Evolutionary conservation across 2,797 vertebrate species (phyloP), one percentile per base, ranked within the genome.

Genomic region (Cossypha heuglini): DNA sequence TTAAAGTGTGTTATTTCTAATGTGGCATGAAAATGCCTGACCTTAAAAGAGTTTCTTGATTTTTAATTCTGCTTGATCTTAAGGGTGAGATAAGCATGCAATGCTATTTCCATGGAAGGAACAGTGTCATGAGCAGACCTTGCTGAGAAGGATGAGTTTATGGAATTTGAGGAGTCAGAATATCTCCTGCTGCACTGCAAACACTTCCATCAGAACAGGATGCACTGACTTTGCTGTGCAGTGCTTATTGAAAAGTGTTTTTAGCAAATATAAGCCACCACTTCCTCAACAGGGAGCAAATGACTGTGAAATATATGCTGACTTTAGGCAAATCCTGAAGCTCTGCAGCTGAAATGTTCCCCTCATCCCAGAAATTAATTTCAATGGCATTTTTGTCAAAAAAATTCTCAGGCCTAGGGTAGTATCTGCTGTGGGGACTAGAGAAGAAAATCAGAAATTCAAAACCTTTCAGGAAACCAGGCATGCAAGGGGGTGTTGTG

Each of bases 401-500:
- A 73, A 66, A 1, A 79, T 94, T 91, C 37, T 79, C 22, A 40
- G 19, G 7, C 9, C 19, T 68, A 22, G 11, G 8, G 16, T 21
- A 20, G 4, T 64, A 28, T 64, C 42, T 82, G 13, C 28, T 72
- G 18, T 42, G 20, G 14, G 22, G 18, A 52, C 9, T 21, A 45
- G 89, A 72, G 16, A 7, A 61, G 33, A 52, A 72, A 72, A 78
- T 0, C 7, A 76, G 20, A 88, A 92, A 63, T 74, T 58, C 62
- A 67, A 15, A 63, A n/a, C 19, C 7, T 42, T 11, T 63, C 11
- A 16, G 35, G 52, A 85, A 66, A 49, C 4, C 52, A 71, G 58
- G 10, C 11, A 18, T 29, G 6, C n/a, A 57, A 42, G 6, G 2
- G 13, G 1, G 1, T 42, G 10, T 48, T 21, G 13, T n/a, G 15